Base-by-base conservation (phyloP, 1,140 invertebrate species). In the Leptinotarsa lineolata region DNA sequence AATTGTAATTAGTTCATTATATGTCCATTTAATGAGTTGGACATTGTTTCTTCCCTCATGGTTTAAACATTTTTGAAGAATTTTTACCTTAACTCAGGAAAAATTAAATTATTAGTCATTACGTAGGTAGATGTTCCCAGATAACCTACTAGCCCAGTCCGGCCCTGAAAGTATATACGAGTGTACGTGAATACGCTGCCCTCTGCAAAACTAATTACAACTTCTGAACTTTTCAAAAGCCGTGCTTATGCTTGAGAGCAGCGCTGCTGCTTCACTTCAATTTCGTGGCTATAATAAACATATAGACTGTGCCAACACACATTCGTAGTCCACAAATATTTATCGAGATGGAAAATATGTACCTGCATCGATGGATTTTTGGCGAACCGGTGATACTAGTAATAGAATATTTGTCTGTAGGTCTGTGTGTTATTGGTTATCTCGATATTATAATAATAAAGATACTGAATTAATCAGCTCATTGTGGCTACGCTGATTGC, bases 201-300 rank as follows among this genome's bases (percentile, higher is more conserved):
- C 73, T 79, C 76, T 72, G 74, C 74, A 81, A 81, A 83, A 83
- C 80, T 83, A 83, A 83, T 83, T 83, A 83, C 81, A 82, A 82
- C 78, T 83, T 82, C 78, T 80, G 70, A 81, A 82, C 78, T 82
- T 82, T 81, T 78, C 65, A 74, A 77, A 80, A 82, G 72, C 76
- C 76, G 74, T 77, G 80, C 72, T 76, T 68, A 67, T 79, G 78
- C 81, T 81, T 80, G 76, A 80, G 78, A 74, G 78, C 75, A 68
- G 75, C 73, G 70, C 65, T 71, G 67, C 70, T 68, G 64, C 45
- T 74, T 74, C 71, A 72, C 67, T 71, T 74, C 67, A 74, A 63
- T 63, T 60, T 70, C 66, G 59, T 22, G 24, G 61, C 13, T 72
- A 75, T 75, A 75, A 75, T 75, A 75, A 68, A 75, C 66, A 72